phyloP scores from a whole-genome alignment of 2,797 vertebrate species.

The Myripristis murdjan region DNA sequence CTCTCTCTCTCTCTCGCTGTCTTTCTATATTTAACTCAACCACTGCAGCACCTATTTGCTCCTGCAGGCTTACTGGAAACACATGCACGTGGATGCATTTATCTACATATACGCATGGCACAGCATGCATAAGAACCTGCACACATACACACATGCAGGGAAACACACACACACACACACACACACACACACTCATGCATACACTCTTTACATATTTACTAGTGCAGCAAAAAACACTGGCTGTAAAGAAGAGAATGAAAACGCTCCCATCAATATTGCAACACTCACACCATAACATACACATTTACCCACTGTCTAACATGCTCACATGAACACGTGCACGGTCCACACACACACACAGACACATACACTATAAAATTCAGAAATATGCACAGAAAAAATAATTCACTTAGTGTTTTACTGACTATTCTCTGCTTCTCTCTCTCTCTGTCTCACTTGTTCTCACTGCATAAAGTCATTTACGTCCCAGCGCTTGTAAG shows the following conservation, averaged over 20 bases:
- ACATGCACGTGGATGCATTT: slow-evolving; percentile 36
- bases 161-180: neutral
- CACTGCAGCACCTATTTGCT: slow-evolving; percentile 68
- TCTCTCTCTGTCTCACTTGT: neutral
- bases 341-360: slow-evolving; percentile 1
- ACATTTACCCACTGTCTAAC: slow-evolving; percentile 52
- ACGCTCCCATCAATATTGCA: slow-evolving; percentile 63
- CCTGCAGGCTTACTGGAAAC: slow-evolving; percentile 44
- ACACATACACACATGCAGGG: slow-evolving; percentile 24
- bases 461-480: neutral
- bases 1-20: too few species aligned
- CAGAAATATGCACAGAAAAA: slow-evolving; percentile 1
- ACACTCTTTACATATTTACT: slow-evolving; percentile 17
- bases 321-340: slow-evolving; percentile 32
- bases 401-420: neutral
- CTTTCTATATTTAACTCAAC: slow-evolving; percentile 73
- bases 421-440: slow-evolving; percentile 3
- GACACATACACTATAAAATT: slow-evolving; percentile 12
- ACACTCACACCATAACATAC: slow-evolving; percentile 48
- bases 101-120: slow-evolving; percentile 42
- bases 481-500: neutral
- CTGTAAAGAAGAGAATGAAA: slow-evolving; percentile 35
- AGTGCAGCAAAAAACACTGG: slow-evolving; percentile 16
- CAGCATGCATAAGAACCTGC: neutral
- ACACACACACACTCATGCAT: neutral